These are phyloP conservation scores for Heteropelma amictum DNA, from an alignment of 2,888 invertebrate genomes.

Conservation along the genomic window DNA sequence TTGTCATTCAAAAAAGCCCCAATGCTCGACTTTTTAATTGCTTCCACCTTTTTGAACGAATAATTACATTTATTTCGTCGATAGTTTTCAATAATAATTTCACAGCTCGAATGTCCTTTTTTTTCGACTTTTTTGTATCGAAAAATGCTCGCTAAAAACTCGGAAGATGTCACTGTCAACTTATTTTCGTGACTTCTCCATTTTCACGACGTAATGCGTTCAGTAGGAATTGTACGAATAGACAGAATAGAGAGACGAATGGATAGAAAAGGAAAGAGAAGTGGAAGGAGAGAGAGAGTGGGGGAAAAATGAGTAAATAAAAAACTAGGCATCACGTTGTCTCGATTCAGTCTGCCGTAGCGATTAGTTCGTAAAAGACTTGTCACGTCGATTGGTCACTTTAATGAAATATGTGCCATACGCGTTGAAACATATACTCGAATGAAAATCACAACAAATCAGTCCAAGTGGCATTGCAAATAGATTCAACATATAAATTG, in stretches of 20 bases:
- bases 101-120: background rate
- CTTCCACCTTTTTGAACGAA: too few relatives aligned
- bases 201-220: conserved; percentile 69
- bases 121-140: background rate
- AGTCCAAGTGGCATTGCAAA: background rate
- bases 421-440: background rate
- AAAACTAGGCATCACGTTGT: conserved; percentile 70
- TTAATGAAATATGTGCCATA: background rate
- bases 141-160: conserved; percentile 4
- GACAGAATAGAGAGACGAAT: conserved; percentile 60
- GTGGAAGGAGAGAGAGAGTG: conserved; percentile 59
- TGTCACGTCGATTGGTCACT: background rate
- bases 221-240: conserved; percentile 69
- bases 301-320: conserved; percentile 73
- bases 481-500: too few relatives aligned
- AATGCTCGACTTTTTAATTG: too few relatives aligned
- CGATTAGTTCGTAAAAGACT: conserved; percentile 47
- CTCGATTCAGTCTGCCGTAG: conserved; percentile 70
- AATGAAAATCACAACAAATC: background rate
- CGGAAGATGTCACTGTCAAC: conserved; percentile 52
- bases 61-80: too few relatives aligned
- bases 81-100: too few relatives aligned
- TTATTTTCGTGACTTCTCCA: conserved; percentile 58
- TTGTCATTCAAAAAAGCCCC: too few relatives aligned
- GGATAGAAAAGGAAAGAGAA: conserved; percentile 60